Evolutionary conservation across 2,113 vertebrate species (phyloP), one percentile per base, ranked within the genome.

Genomic region (Clarias gariepinus): DNA sequence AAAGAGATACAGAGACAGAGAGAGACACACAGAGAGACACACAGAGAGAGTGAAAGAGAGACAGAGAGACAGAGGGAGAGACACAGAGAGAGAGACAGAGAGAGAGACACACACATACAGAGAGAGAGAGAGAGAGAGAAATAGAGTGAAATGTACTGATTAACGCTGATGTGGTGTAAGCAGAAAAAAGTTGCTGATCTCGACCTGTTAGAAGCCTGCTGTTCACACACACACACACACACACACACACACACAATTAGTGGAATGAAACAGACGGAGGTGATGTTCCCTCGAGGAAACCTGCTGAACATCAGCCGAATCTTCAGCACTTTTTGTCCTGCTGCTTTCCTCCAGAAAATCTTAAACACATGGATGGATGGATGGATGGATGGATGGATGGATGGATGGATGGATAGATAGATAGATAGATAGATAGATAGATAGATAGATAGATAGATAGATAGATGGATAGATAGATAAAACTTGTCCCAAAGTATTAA

Each of bases 121-220:
- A 15, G n/a, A 30, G 11, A 68, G 25, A 66, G 0, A 13, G 6
- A 69, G 30, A 69, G 12, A 15, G 3, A 47, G 74, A 71, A 53
- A 21, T 57, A 15, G 58, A 84, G 87, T 86, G 68, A 88, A 86
- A 82, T 81, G 58, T 90, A 88, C 86, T 90, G 87, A 91, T 89
- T 86, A 89, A 64, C 63, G 47, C 77, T 89, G 82, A 89, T 90
- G 82, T 87, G 60, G 87, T 61, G 83, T 92, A 87, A 91, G 89
- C 89, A 91, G 77, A 36, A 89, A 90, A 68, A 68, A 82, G 87
- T 64, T 88, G 87, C 89, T 91, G 89, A 91, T 89, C 78, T 81
- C 77, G 80, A 86, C 85, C 85, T 87, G 81, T 74, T 74, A 60
- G 83, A 81, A 64, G 66, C 57, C 63, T 63, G 77, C 85, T 89